Evolutionary conservation across 2,113 vertebrate genomes (phyloP).

Genomic region (Nymphicus hollandicus): DNA sequence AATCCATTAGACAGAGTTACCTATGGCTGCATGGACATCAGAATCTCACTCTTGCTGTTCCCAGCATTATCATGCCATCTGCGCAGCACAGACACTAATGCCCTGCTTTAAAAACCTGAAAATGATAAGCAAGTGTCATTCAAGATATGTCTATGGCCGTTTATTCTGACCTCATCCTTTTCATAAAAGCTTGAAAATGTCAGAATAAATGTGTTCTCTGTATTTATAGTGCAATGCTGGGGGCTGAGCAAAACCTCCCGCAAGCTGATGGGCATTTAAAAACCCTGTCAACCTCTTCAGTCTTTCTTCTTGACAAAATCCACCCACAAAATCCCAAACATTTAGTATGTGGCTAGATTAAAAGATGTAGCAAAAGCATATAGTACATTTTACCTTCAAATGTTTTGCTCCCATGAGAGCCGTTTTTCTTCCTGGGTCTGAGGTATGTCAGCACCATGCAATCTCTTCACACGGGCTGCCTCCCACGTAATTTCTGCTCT

Average conservation of each 20-base stretch:
- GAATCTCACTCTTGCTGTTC: neutral
- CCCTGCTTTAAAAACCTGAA: neutral
- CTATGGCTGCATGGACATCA: neutral
- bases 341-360: neutral
- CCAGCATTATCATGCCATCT: neutral
- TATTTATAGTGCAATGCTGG: neutral
- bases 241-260: neutral
- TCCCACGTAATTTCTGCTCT: neutral
- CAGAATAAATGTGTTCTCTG: neutral
- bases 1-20: neutral
- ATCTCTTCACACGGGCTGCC: neutral
- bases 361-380: neutral
- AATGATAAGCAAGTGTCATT: neutral
- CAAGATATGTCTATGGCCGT: neutral
- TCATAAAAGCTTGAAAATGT: neutral
- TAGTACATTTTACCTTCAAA: neutral
- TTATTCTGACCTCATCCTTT: neutral
- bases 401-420: fast-evolving
- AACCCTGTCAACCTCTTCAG: neutral
- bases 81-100: neutral
- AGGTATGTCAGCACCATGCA: neutral
- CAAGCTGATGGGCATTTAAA: neutral
- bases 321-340: neutral
- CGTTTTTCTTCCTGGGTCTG: neutral
- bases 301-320: neutral